phyloP scores from a whole-genome alignment of 2,113 vertebrate species.

The Protobothrops flavoviridis region DNA sequence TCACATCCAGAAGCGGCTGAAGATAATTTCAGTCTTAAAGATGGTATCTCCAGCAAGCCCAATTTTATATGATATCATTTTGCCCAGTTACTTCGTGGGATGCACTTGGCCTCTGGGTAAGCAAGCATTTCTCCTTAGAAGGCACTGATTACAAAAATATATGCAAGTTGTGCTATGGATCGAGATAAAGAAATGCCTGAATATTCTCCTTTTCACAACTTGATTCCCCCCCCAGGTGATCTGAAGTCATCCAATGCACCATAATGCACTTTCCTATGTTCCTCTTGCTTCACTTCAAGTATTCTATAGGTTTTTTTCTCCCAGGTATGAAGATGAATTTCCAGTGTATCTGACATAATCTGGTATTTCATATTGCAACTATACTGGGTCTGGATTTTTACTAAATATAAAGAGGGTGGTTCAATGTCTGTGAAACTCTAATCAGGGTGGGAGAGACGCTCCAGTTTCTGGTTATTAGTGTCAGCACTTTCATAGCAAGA shows the following conservation, averaged over 20 bases:
- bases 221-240: too few relatives aligned
- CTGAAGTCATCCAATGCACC: background rate
- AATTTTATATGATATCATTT: background rate
- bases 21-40: background rate
- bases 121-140: background rate
- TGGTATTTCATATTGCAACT: background rate
- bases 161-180: background rate
- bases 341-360: background rate
- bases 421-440: background rate
- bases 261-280: background rate
- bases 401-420: background rate
- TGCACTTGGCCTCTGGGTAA: background rate
- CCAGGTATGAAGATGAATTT: too few relatives aligned
- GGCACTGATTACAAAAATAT: background rate
- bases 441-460: background rate
- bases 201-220: background rate
- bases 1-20: background rate
- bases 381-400: background rate
- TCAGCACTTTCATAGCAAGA: background rate
- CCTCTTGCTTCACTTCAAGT: background rate
- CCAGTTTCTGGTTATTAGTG: background rate
- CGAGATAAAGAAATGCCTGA: background rate
- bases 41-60: background rate
- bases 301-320: background rate
- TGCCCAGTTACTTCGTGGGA: background rate